phyloP scores from a whole-genome alignment of 2,113 vertebrate species.

The Platycercus adscitus region DNA sequence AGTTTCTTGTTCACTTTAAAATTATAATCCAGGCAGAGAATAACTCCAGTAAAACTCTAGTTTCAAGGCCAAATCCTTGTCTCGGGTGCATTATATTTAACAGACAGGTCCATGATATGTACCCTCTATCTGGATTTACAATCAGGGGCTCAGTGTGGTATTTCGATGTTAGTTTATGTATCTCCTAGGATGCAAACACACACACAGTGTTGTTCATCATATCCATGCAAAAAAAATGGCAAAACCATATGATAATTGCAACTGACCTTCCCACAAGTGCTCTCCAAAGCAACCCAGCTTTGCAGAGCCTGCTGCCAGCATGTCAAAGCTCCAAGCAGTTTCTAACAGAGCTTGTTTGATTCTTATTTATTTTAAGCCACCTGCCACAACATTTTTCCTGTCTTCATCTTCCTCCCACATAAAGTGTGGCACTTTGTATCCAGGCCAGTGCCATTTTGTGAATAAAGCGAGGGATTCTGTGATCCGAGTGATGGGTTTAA shows the following conservation, averaged over 20 bases:
- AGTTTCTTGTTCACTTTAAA: slow-evolving; percentile 55
- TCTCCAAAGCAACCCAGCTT: background rate
- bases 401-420: slow-evolving; percentile 40
- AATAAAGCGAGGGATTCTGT: slow-evolving; percentile 1
- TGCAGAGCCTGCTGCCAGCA: background rate
- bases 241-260: background rate
- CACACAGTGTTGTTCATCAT: background rate
- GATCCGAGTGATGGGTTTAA: background rate
- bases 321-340: background rate
- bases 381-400: slow-evolving; percentile 57
- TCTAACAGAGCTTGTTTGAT: slow-evolving; percentile 11
- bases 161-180: slow-evolving; percentile 5
- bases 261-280: background rate
- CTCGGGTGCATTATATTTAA: slow-evolving; percentile 53
- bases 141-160: slow-evolving; percentile 1
- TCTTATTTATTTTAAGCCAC: slow-evolving; percentile 62
- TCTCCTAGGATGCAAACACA: slow-evolving; percentile 49
- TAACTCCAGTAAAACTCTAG: slow-evolving; percentile 24
- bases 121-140: slow-evolving; percentile 33
- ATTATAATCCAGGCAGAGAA: slow-evolving; percentile 46
- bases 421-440: slow-evolving; percentile 45
- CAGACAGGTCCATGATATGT: background rate
- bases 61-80: slow-evolving; percentile 41
- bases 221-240: background rate
- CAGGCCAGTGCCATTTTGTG: slow-evolving; percentile 46